Conservation (phyloP, 2,888 invertebrate genomes). For the Drosophila mimetica region DNA sequence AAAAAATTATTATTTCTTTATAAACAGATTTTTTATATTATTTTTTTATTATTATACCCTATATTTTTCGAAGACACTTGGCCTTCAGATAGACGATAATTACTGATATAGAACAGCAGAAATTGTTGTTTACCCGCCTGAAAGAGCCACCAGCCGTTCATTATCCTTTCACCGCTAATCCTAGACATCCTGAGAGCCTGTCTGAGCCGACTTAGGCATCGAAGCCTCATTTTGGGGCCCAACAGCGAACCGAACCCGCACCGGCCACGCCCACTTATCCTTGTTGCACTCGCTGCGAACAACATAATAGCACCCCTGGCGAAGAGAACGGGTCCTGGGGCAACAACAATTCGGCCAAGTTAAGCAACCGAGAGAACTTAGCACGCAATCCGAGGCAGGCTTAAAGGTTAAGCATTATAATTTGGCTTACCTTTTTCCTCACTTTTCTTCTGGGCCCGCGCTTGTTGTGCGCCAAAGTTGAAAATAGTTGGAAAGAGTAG, state of each 20-base stretch:
- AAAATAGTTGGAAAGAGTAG: conserved; percentile 59
- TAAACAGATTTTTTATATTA: no score
- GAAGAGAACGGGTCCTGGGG: conserved; percentile 13
- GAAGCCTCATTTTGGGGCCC: conserved; percentile 12
- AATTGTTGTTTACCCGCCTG: conserved; percentile 5
- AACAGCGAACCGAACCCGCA: conserved; percentile 1
- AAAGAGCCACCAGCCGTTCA: conserved; percentile 12
- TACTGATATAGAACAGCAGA: background rate
- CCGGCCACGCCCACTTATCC: conserved; percentile 23
- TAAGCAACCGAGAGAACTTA: conserved; percentile 74
- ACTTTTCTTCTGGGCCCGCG: background rate
- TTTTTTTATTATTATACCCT: background rate
- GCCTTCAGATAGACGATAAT: background rate
- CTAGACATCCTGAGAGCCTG: conserved; percentile 29
- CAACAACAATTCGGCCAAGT: conserved; percentile 59
- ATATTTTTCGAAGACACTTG: background rate
- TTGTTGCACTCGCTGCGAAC: conserved; percentile 48
- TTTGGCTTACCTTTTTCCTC: conserved; percentile 62
- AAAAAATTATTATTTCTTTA: no score
- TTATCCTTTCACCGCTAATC: conserved; percentile 35
- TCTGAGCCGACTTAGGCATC: conserved; percentile 12
- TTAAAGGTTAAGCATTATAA: conserved; percentile 79
- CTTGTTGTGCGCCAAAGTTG: conserved; percentile 59
- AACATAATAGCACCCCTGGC: conserved; percentile 63
- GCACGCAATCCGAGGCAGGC: conserved; percentile 72